A percentile compares a stretch with the other conserved stretches of the same genome.
These are phyloP conservation scores for Hipparchia semele DNA, from an alignment of 2,888 invertebrate species.

Conservation along the genomic window DNA sequence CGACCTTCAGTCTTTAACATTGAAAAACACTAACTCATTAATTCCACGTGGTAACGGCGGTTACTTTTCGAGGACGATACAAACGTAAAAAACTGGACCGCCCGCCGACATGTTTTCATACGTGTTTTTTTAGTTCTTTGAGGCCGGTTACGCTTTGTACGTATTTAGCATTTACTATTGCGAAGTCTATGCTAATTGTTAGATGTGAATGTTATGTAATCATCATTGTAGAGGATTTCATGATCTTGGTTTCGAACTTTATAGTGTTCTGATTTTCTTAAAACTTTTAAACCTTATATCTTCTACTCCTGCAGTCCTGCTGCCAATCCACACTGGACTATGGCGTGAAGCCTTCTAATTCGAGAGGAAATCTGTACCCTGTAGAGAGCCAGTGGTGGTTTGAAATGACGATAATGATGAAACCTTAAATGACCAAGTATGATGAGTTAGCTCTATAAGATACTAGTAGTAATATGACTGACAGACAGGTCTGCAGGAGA, in stretches of 20 bases:
- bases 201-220: background rate
- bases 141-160: constrained; percentile 27
- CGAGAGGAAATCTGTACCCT: too few species aligned
- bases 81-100: constrained; percentile 63
- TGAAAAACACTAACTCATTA: constrained; percentile 58
- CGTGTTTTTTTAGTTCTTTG: constrained; percentile 33
- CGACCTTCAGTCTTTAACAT: constrained; percentile 20
- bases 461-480: too few species aligned
- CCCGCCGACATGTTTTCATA: constrained; percentile 59
- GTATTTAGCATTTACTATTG: constrained; percentile 14
- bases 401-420: too few species aligned
- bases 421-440: too few species aligned
- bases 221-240: background rate
- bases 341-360: too few species aligned
- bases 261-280: too few species aligned
- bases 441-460: too few species aligned
- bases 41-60: constrained; percentile 63
- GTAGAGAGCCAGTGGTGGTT: too few species aligned
- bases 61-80: constrained; percentile 76
- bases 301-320: too few species aligned
- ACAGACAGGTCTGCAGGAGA: too few species aligned
- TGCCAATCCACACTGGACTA: too few species aligned
- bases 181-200: constrained; percentile 2
- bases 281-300: too few species aligned
- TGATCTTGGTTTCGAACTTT: background rate